Base-by-base conservation (phyloP, 1,140 invertebrate genomes). In the Temnothorax longispinosus region DNA sequence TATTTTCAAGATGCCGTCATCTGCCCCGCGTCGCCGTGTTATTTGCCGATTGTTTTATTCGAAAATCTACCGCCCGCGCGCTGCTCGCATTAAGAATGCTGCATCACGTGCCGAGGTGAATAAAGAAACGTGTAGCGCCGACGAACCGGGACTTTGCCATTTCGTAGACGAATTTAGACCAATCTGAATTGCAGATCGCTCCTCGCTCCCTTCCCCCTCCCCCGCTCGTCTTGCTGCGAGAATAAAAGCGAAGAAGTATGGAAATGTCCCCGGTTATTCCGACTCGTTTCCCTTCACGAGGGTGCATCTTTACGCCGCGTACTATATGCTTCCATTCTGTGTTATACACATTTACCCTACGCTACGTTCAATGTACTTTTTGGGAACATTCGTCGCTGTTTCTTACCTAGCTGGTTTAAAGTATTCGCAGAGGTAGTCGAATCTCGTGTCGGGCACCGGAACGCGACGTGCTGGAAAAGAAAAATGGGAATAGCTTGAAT, bases 361-460 rank as follows among this genome's bases (percentile, higher is more conserved):
- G 92, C 92, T 92, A 15, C 69, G 18, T 60, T 69, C 91, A 56
- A 76, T 27, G 21, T 76, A 75, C 62, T 47, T 64, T 13, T 64
- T 13, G 86, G 41, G 64, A 87, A 90, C 91, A 89, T 92, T 82
- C 87, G 87, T 89, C 81, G 87, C 85, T 81, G 88, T 6, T 89
- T 91, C 96, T 97, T 96, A 99, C 98, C 99, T 99, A 52, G 96
- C 96, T 84, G 99, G 99, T 95, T 99, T 99, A 96, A 98, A 99
- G 94, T 97, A 98, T 87, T 99, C 97, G 95, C 98, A 98, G 13
- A 99, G 96, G 95, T 97, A 99, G 93, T 99, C 99, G 94, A 97
- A 99, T 88, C 99, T 96, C 50, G 97, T 96, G 96, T 99, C 99
- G 8, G 99, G 99, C 7, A 99, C 99, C n/a, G 99, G 98, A 90